Conservation (phyloP, 2,797 vertebrate genomes). For the Selene dorsalis region DNA sequence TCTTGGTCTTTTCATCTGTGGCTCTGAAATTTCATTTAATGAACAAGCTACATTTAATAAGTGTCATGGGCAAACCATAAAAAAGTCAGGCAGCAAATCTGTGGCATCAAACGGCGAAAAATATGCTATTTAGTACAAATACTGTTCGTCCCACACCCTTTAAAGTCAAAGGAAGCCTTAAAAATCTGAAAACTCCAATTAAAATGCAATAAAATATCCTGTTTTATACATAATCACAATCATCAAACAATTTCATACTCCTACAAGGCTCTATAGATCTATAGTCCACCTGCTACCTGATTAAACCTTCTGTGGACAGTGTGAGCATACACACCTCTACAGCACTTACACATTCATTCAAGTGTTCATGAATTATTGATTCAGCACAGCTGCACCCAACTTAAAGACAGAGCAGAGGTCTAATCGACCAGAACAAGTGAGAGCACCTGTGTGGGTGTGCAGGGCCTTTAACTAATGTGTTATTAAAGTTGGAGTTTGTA, state of each 20-base stretch:
- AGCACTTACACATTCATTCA: neutral
- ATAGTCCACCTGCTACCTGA: neutral
- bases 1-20: neutral
- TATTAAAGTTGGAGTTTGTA: neutral
- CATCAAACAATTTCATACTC: neutral
- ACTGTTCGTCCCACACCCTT: too few species aligned
- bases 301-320: neutral
- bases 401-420: neutral
- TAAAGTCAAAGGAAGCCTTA: neutral
- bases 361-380: neutral
- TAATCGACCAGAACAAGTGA: neutral
- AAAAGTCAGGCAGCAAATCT: neutral
- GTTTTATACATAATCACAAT: neutral
- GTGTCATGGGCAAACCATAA: neutral
- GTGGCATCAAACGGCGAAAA: neutral
- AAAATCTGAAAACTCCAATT: neutral
- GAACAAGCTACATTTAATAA: neutral
- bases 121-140: neutral
- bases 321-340: neutral
- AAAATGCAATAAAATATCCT: neutral
- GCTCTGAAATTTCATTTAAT: constrained; percentile 10
- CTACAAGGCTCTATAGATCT: neutral
- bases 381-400: neutral
- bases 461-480: neutral
- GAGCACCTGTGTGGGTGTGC: neutral